These are phyloP conservation scores for Colaptes auratus DNA, from an alignment of 2,113 vertebrate species.

Conservation along the genomic window DNA sequence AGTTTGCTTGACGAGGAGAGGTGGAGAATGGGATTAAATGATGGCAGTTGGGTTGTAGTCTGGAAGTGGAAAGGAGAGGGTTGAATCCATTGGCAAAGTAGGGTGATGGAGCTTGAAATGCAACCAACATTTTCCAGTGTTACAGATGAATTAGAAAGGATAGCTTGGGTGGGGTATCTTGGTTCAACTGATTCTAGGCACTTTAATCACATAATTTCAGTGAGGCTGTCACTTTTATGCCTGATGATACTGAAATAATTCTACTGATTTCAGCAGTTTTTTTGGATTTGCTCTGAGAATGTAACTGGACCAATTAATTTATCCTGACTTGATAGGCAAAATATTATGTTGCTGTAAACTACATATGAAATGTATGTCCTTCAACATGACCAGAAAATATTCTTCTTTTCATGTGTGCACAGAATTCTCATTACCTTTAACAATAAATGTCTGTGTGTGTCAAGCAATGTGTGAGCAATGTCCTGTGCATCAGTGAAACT, in stretches of 20 bases:
- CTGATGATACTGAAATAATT: neutral
- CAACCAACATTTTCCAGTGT: neutral
- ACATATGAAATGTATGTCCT: neutral
- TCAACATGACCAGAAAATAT: neutral
- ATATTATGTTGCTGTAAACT: neutral
- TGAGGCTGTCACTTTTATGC: neutral
- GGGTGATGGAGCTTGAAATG: neutral
- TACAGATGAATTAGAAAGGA: neutral
- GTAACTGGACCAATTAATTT: neutral
- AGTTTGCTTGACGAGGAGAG: neutral
- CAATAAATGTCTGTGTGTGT: neutral
- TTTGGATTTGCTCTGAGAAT: neutral
- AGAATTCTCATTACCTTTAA: neutral
- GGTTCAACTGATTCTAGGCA: neutral
- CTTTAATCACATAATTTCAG: neutral
- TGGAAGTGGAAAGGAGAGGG: neutral
- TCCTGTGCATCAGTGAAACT: neutral
- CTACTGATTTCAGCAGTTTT: neutral
- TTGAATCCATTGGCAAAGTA: neutral
- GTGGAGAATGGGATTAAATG: neutral
- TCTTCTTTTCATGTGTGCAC: neutral
- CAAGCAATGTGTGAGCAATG: neutral
- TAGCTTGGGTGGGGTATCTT: neutral
- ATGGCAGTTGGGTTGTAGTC: neutral
- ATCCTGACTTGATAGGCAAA: neutral